Conservation (phyloP, 2,888 invertebrate species). For the Quadroppia sp. region DNA sequence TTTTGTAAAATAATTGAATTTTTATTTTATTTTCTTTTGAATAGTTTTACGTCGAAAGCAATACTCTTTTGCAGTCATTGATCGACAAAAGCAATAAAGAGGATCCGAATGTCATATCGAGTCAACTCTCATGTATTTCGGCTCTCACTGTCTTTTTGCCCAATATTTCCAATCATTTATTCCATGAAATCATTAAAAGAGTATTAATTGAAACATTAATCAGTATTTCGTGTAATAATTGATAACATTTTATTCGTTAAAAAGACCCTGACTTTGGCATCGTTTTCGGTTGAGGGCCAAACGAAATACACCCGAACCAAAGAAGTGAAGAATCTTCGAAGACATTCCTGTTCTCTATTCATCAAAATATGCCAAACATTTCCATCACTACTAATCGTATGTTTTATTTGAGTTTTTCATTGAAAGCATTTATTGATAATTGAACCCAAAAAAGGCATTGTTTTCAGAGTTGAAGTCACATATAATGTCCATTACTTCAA, state of each 20-base stretch:
- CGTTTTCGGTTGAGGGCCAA: slow-evolving; percentile 67
- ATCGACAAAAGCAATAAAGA: slow-evolving; percentile 43
- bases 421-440: neutral
- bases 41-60: slow-evolving; percentile 21
- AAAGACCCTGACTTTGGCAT: slow-evolving; percentile 72
- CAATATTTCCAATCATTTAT: slow-evolving; percentile 50
- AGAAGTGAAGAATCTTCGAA: slow-evolving; percentile 72
- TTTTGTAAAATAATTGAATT: neutral
- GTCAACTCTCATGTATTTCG: slow-evolving; percentile 82
- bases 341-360: slow-evolving; percentile 83
- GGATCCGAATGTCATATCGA: slow-evolving; percentile 75
- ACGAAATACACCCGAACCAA: slow-evolving; percentile 65
- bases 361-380: slow-evolving; percentile 85
- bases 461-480: slow-evolving; percentile 26
- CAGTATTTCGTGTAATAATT: neutral
- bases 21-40: neutral
- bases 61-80: slow-evolving; percentile 5
- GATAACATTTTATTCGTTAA: slow-evolving; percentile 37
- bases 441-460: neutral
- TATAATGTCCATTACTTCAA: slow-evolving; percentile 7
- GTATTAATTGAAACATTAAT: slow-evolving; percentile 27
- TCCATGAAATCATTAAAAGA: slow-evolving; percentile 40
- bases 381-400: slow-evolving; percentile 68
- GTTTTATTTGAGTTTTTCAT: slow-evolving; percentile 42
- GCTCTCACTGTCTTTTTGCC: slow-evolving; percentile 85